Evolutionary conservation across 2,113 vertebrate genomes (phyloP), one percentile per base, ranked within the genome.

Genomic region (Sigmodon hispidus): DNA sequence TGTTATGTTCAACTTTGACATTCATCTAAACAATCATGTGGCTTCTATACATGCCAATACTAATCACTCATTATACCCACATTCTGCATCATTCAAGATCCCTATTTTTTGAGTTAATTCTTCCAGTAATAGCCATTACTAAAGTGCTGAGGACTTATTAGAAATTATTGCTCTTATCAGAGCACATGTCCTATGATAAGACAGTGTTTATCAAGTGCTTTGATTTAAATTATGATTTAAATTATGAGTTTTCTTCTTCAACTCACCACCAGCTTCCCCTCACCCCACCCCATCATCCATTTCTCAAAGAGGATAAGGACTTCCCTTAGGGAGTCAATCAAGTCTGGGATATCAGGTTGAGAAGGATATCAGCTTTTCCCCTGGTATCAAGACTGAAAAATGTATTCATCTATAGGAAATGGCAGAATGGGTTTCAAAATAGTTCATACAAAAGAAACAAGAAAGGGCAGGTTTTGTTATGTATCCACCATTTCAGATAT

Each of bases 11-110:
- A 24, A 10, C 21, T 40, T 40, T 40, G 7, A 40, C 70, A 21
- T n/a, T 72, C n/a, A 22, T 43, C 70, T 24, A 2, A 73, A 73
- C n/a, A 43, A 3, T 24, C n/a, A 73, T 40, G 22, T 59, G 8
- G 9, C 24, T 22, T 43, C n/a, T 43, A 24, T 43, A 0, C 1
- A 43, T 43, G 0, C 40, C 40, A 3, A 70, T 5, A 16, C 36
- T 70, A 36, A 70, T 70, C 2, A 70, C 19, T 19, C 36, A 19
- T 5, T 70, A 21, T 21, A 34, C 12, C 29, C 31, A 34, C 26
- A 34, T 34, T 67, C 65, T 67, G 10, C 11, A 70, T 8, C 69
- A n/a, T 69, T 17, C 34, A 2, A 0, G 13, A 16, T 70, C 69
- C 16, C 12, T 34, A n/a, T 2, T 40, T 7, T 7, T 34, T 72